Conservation (phyloP, 2,113 vertebrate species). For the Pseudopipra pipra region DNA sequence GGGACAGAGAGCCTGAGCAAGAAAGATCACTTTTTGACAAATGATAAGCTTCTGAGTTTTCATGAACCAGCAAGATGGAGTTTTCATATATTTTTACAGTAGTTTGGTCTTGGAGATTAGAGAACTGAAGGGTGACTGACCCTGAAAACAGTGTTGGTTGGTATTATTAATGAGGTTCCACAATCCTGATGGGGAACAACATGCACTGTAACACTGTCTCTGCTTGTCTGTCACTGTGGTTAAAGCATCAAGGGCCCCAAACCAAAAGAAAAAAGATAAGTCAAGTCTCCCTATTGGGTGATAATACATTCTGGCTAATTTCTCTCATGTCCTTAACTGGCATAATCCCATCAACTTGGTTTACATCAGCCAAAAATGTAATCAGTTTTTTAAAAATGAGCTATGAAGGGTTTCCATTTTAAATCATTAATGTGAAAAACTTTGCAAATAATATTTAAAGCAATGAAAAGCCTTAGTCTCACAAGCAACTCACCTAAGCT, state of each 20-base stretch:
- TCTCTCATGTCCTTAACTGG: not conserved
- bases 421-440: not conserved
- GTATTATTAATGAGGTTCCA: not conserved
- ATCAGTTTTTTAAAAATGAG: not conserved
- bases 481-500: not conserved
- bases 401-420: not conserved
- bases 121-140: not conserved
- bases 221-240: not conserved
- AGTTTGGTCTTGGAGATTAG: not conserved
- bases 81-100: not conserved
- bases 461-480: not conserved
- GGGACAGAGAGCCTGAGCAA: not conserved
- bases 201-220: not conserved
- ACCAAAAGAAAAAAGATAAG: not conserved
- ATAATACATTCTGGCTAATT: not conserved
- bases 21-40: not conserved
- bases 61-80: not conserved
- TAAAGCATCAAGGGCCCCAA: not conserved
- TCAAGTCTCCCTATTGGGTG: not conserved
- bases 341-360: not conserved
- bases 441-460: not conserved
- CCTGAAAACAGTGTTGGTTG: not conserved
- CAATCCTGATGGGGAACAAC: not conserved
- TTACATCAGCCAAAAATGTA: not conserved
- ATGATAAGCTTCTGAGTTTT: not conserved